Conservation (phyloP, 2,888 invertebrate genomes). For the Agriopis leucophaearia region DNA sequence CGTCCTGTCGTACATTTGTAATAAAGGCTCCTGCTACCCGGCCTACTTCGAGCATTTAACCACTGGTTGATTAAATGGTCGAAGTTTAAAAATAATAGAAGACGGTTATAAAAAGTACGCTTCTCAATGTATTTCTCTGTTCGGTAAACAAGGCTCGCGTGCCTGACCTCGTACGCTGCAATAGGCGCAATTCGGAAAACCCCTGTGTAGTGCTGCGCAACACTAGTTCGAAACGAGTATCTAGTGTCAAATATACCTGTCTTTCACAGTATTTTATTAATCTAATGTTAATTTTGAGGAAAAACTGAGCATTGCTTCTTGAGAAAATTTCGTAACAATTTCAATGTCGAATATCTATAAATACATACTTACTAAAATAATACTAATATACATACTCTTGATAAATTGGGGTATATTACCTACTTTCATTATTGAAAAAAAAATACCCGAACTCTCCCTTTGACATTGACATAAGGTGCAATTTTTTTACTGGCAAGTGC, state of each 20-base stretch:
- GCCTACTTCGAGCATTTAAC: too few relatives aligned
- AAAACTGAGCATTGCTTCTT: slow-evolving; percentile 11
- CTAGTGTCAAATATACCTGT: slow-evolving; percentile 17
- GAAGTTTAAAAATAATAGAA: too few relatives aligned
- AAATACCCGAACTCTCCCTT: too few relatives aligned
- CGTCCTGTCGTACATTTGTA: too few relatives aligned
- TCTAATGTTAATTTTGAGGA: slow-evolving; percentile 16
- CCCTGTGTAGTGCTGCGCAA: slow-evolving; percentile 69
- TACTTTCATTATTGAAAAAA: too few relatives aligned
- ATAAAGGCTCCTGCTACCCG: too few relatives aligned
- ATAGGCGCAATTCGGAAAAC: slow-evolving; percentile 79
- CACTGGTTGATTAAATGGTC: too few relatives aligned
- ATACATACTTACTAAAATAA: too few relatives aligned
- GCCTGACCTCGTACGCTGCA: slow-evolving; percentile 71
- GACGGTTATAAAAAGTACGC: background rate
- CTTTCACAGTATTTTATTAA: slow-evolving; percentile 11
- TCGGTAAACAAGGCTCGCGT: slow-evolving; percentile 52
- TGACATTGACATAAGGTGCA: too few relatives aligned
- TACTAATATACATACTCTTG: too few relatives aligned
- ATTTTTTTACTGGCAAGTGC: too few relatives aligned
- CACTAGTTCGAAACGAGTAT: slow-evolving; percentile 46
- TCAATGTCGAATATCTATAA: background rate
- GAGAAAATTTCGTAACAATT: slow-evolving; percentile 13
- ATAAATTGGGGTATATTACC: too few relatives aligned
- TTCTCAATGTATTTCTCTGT: slow-evolving; percentile 34